A percentile compares a stretch with the other conserved stretches of the same genome.
These are phyloP conservation scores for Struthidea cinerea DNA, from an alignment of 2,113 vertebrate genomes.

Conservation along the genomic window DNA sequence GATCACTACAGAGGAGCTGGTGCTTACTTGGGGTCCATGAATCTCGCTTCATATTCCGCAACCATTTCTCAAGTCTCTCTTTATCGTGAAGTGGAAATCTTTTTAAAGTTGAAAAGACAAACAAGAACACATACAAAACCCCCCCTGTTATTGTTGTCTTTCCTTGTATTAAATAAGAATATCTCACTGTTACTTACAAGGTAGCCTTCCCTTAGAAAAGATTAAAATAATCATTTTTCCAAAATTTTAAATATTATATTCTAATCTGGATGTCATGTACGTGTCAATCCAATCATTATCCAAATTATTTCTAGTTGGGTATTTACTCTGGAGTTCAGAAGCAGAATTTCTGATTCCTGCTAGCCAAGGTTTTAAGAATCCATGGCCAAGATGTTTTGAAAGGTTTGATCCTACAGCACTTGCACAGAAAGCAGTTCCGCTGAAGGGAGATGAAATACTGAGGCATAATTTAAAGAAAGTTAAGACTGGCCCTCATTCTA, in stretches of 20 bases:
- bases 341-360: background rate
- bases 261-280: background rate
- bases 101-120: constrained; percentile 4
- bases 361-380: background rate
- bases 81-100: constrained; percentile 86
- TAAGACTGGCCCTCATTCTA: background rate
- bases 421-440: background rate
- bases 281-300: background rate
- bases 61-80: constrained; percentile 82
- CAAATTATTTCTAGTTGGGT: background rate
- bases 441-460: background rate
- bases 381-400: background rate
- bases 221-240: background rate
- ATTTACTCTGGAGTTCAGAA: background rate
- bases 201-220: background rate
- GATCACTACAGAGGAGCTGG: constrained; percentile 86
- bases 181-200: background rate
- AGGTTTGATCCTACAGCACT: background rate
- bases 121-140: background rate
- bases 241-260: background rate
- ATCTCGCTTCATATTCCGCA: constrained; percentile 83
- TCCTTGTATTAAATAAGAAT: background rate
- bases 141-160: fast-evolving
- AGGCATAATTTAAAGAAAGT: background rate
- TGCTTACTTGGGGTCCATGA: constrained; percentile 85